A percentile compares a stretch with the other conserved stretches of the same genome.
Evolutionary conservation across 2,113 vertebrate species (phyloP).

Genomic region (Stigmatopora nigra): DNA sequence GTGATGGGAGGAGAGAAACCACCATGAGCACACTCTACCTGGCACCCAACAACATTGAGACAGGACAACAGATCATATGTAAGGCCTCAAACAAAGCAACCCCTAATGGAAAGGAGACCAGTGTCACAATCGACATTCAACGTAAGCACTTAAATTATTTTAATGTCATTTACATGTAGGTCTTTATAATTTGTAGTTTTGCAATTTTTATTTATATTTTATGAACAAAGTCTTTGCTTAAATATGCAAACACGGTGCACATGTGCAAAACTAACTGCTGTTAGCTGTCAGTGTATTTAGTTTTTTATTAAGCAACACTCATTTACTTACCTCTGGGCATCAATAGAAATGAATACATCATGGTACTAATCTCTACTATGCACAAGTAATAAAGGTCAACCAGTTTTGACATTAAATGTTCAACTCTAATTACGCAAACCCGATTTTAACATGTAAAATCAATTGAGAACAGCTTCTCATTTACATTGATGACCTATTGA

Average conservation of each 20-base stretch:
- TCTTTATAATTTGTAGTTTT: neutral
- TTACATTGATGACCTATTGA: no score
- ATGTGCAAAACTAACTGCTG: neutral
- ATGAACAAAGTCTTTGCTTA: neutral
- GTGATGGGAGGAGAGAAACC: slow-evolving; percentile 87
- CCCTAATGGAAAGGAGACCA: slow-evolving; percentile 89
- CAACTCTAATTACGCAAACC: slow-evolving; percentile 14
- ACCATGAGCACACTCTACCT: slow-evolving; percentile 91
- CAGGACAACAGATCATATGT: slow-evolving; percentile 87
- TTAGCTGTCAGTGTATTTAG: neutral
- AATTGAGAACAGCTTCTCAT: no score
- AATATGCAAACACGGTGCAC: neutral
- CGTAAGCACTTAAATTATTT: slow-evolving; percentile 73
- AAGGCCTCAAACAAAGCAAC: slow-evolving; percentile 92
- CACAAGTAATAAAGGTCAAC: neutral
- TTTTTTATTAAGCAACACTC: neutral
- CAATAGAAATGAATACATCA: neutral
- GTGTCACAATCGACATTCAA: slow-evolving; percentile 93
- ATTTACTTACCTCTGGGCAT: neutral
- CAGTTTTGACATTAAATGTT: neutral
- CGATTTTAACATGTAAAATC: no score
- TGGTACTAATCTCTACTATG: neutral
- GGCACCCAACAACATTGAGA: slow-evolving; percentile 85
- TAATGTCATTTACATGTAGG: neutral
- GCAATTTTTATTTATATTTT: neutral